These are phyloP conservation scores for Manacus vitellinus DNA, from an alignment of 2,113 vertebrate species.

Conservation along the genomic window DNA sequence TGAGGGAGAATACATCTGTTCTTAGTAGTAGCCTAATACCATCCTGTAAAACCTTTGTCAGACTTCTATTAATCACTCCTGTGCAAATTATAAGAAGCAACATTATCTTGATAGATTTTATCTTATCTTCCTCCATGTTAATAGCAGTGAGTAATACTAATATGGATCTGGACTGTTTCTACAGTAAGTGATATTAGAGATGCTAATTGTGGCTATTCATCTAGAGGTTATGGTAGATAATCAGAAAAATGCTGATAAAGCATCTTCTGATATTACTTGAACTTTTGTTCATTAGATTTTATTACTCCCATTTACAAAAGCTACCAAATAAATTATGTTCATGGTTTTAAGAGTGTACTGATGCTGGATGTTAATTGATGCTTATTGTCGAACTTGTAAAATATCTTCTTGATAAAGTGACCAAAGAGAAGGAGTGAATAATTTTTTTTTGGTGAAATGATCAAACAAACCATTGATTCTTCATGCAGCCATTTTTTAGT, in stretches of 20 bases:
- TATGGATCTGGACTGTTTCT: background rate
- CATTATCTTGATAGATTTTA: background rate
- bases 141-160: background rate
- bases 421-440: background rate
- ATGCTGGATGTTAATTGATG: slow-evolving; percentile 12
- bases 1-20: background rate
- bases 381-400: background rate
- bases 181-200: background rate
- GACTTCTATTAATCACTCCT: background rate
- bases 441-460: background rate
- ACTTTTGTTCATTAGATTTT: slow-evolving; percentile 47
- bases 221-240: background rate
- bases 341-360: slow-evolving; percentile 1
- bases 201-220: slow-evolving; percentile 4
- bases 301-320: background rate
- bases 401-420: slow-evolving; percentile 9
- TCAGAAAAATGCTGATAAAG: slow-evolving; percentile 53
- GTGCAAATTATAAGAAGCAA: background rate
- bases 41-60: background rate
- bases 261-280: slow-evolving; percentile 11
- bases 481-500: background rate
- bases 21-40: background rate
- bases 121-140: background rate
- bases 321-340: slow-evolving; percentile 24
- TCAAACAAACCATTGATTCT: background rate